A percentile compares a stretch with the other conserved stretches of the same genome.
Evolutionary conservation across 2,113 vertebrate genomes (phyloP).

Genomic region (Oncorhynchus masou): DNA sequence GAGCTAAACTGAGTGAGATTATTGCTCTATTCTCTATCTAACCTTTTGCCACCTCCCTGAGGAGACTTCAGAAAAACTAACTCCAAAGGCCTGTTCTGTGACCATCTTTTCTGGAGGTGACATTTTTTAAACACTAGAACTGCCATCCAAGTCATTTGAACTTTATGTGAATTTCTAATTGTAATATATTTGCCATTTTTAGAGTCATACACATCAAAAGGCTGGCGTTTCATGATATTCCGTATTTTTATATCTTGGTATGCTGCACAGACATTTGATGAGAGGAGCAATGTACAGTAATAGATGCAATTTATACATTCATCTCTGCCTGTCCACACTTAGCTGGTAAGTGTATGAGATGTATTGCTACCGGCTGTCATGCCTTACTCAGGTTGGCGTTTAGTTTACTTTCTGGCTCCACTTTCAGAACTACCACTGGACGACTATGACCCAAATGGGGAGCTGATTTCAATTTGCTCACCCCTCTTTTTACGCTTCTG

Average conservation of each 20-base stretch:
- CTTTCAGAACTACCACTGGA: background rate
- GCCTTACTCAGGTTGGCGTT: background rate
- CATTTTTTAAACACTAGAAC: too few relatives aligned
- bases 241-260: background rate
- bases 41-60: background rate
- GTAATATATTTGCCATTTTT: too few relatives aligned
- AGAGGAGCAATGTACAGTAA: background rate
- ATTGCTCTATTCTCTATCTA: background rate
- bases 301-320: too few relatives aligned
- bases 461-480: background rate
- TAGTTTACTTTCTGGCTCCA: background rate
- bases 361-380: background rate
- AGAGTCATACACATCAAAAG: too few relatives aligned
- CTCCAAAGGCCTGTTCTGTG: too few relatives aligned
- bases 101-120: too few relatives aligned
- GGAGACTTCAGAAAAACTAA: too few relatives aligned
- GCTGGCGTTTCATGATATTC: too few relatives aligned
- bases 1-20: background rate
- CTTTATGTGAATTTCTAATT: too few relatives aligned
- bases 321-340: background rate
- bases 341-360: background rate
- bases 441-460: background rate
- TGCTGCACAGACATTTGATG: background rate
- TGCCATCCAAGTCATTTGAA: too few relatives aligned
- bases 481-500: too few relatives aligned